Conservation (phyloP, 2,113 vertebrate species). For the Notothenia rossii region DNA sequence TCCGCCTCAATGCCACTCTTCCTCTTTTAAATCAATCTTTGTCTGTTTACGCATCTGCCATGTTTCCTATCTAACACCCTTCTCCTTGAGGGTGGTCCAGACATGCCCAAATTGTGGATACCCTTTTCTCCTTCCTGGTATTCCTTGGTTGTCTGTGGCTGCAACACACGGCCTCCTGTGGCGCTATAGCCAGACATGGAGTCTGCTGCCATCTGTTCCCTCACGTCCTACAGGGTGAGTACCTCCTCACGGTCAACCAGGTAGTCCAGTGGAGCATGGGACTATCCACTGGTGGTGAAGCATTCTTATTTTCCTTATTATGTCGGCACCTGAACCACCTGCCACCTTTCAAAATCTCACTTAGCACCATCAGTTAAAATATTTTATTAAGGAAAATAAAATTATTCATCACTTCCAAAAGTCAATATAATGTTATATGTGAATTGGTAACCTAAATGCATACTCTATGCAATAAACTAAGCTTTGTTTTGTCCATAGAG, state of each 20-base stretch:
- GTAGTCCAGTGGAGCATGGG: slow-evolving; percentile 11
- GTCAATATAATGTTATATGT: background rate
- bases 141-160: background rate
- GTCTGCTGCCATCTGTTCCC: slow-evolving; percentile 64
- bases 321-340: background rate
- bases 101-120: slow-evolving; percentile 16
- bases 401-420: background rate
- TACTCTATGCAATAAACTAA: background rate
- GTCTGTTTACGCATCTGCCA: slow-evolving; percentile 12
- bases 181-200: slow-evolving; percentile 48
- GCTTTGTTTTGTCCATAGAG: background rate
- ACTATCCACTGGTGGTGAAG: slow-evolving; percentile 17
- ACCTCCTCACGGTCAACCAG: slow-evolving; percentile 50
- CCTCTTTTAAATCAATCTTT: background rate
- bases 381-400: background rate
- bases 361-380: too few relatives aligned
- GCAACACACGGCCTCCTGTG: background rate
- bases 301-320: slow-evolving; percentile 11
- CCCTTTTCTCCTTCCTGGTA: slow-evolving; percentile 27
- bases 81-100: slow-evolving; percentile 26
- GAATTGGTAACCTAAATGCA: background rate
- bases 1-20: slow-evolving; percentile 6
- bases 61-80: slow-evolving; percentile 25
- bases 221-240: slow-evolving; percentile 24
- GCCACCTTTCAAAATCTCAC: background rate